phyloP scores from a whole-genome alignment of 2,113 vertebrate species.

The Bucco capensis region DNA sequence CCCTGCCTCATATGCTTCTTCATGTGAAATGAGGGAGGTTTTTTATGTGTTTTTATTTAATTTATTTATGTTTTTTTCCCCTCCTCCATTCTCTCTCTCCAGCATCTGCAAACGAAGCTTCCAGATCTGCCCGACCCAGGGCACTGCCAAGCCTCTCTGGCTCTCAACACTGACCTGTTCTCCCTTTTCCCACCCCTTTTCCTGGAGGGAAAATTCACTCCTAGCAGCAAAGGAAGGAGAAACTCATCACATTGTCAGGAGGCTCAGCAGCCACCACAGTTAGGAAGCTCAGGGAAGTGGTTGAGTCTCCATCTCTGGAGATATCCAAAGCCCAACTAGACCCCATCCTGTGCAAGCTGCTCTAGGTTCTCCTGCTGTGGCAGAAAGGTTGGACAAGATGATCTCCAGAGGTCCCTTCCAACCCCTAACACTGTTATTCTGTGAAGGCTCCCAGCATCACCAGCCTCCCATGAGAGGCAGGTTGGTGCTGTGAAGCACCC shows the following conservation, averaged over 20 bases:
- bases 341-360: too few relatives aligned
- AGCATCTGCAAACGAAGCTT: not conserved
- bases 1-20: conserved; percentile 31
- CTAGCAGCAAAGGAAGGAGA: not conserved
- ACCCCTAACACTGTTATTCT: too few relatives aligned
- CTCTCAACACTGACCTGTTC: not conserved
- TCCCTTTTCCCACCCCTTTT: not conserved
- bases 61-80: too few relatives aligned
- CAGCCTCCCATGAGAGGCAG: accelerated
- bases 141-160: not conserved
- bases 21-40: conserved; percentile 33
- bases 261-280: not conserved
- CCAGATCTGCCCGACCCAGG: not conserved
- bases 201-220: not conserved
- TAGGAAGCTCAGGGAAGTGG: too few relatives aligned
- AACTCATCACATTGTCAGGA: not conserved
- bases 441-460: not conserved
- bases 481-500: accelerated
- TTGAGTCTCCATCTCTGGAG: too few relatives aligned
- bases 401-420: too few relatives aligned
- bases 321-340: too few relatives aligned
- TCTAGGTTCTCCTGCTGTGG: too few relatives aligned
- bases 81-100: not conserved
- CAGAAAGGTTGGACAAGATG: too few relatives aligned
- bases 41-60: not conserved